phyloP scores from a whole-genome alignment of 2,888 invertebrate species.

The Leistus spinibarbis region DNA sequence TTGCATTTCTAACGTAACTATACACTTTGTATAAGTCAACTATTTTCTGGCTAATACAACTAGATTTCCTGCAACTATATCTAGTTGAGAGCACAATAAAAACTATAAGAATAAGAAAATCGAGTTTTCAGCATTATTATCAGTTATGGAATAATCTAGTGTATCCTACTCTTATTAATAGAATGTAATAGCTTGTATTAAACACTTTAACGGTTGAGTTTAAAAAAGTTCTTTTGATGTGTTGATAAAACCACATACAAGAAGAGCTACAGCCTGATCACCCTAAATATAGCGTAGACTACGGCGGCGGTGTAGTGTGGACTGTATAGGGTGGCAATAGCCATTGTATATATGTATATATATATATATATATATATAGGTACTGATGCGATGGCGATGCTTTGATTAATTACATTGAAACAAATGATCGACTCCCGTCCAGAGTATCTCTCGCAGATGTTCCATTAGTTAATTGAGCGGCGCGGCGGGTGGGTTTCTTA shows the following conservation, averaged over 20 bases:
- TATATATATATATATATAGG: neutral
- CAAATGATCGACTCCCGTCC: conserved; percentile 36
- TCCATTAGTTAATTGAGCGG: conserved; percentile 39
- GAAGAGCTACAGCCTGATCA: neutral
- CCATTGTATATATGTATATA: neutral
- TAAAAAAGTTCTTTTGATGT: neutral
- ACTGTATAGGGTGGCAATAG: neutral
- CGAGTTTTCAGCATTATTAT: too few species aligned
- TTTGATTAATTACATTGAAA: conserved; percentile 39
- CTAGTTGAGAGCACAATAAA: too few species aligned
- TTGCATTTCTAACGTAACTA: too few species aligned
- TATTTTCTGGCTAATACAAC: too few species aligned
- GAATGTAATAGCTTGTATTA: neutral
- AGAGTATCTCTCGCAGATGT: conserved; percentile 36
- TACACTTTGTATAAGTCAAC: too few species aligned
- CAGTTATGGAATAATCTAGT: too few species aligned
- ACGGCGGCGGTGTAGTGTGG: too few species aligned
- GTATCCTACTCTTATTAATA: neutral
- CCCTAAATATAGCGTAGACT: neutral
- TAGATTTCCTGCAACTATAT: too few species aligned
- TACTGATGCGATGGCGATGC: conserved; percentile 7
- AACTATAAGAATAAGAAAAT: too few species aligned
- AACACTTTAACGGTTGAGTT: neutral
- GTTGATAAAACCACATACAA: neutral
- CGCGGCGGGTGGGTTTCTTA: conserved; percentile 23